phyloP scores from a whole-genome alignment of 30 jellyfish, hydroid and myxozoan genomes.

The Cassiopea andromeda region DNA sequence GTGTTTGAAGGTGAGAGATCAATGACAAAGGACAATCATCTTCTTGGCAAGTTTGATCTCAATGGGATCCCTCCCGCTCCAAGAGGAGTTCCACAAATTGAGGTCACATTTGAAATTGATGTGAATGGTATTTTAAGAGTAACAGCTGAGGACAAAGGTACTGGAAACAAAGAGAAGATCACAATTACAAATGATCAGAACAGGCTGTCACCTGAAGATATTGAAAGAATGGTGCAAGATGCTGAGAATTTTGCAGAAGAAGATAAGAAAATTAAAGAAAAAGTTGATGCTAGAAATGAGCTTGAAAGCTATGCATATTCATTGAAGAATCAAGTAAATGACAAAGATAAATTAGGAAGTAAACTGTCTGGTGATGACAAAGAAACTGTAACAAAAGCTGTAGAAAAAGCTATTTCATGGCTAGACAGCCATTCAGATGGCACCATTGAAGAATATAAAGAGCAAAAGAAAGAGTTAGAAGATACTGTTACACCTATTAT shows the following conservation, averaged over 20 bases:
- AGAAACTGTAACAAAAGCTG: conserved; percentile 91
- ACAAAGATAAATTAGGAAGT: conserved; percentile 96
- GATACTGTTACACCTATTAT: conserved; percentile 97
- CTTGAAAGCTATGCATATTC: conserved; percentile 97
- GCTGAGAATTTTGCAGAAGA: conserved; percentile 99
- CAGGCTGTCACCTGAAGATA: conserved; percentile 99
- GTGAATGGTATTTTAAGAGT: conserved; percentile 98
- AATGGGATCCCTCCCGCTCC: conserved; percentile 99
- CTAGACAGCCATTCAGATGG: conserved; percentile 97
- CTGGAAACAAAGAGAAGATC: conserved; percentile 98
- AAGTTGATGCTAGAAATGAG: conserved; percentile 96
- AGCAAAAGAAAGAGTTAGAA: conserved; percentile 89
- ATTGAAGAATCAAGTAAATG: conserved; percentile 89
- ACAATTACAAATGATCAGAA: conserved; percentile 99
- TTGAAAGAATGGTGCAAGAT: conserved; percentile 99
- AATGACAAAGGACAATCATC: conserved; percentile 98
- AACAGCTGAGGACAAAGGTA: conserved; percentile 99
- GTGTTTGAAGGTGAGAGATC: conserved; percentile 99
- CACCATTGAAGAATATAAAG: conserved; percentile 92
- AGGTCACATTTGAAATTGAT: conserved; percentile 99
- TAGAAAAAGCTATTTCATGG: conserved; percentile 95
- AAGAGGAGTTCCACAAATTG: conserved; percentile 99
- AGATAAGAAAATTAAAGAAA: conserved; percentile 93
- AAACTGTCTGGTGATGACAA: conserved; percentile 95
- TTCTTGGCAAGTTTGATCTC: conserved; percentile 95